These are phyloP conservation scores for Cephus spinipes DNA, from an alignment of 2,888 invertebrate species.

Conservation along the genomic window DNA sequence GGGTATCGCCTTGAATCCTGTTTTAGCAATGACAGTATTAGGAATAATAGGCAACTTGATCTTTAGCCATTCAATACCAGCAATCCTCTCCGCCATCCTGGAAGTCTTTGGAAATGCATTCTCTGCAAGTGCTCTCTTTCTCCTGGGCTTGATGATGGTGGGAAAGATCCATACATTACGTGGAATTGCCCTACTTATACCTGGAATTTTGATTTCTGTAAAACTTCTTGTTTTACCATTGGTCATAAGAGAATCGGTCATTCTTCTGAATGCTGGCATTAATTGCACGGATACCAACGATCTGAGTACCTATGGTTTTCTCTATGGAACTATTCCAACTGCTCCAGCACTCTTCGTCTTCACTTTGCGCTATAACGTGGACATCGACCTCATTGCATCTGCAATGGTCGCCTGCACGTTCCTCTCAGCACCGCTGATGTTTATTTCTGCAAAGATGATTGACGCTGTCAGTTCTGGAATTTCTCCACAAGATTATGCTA, in stretches of 20 bases:
- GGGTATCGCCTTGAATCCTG: slow-evolving; percentile 87
- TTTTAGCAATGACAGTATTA: slow-evolving; percentile 92
- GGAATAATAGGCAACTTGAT: slow-evolving; percentile 88
- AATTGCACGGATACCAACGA: slow-evolving; percentile 83
- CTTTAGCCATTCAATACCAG: slow-evolving; percentile 83
- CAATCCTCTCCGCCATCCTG: slow-evolving; percentile 79
- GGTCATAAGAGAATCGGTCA: slow-evolving; percentile 87
- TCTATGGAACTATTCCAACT: slow-evolving; percentile 95
- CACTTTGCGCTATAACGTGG: slow-evolving; percentile 87
- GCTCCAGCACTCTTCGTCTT: slow-evolving; percentile 97
- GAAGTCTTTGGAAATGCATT: slow-evolving; percentile 89
- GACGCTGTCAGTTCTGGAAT: slow-evolving; percentile 51
- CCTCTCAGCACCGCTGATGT: slow-evolving; percentile 94
- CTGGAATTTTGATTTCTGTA: slow-evolving; percentile 87
- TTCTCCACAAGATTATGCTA: slow-evolving; percentile 81
- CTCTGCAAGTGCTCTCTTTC: slow-evolving; percentile 90
- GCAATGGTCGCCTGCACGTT: slow-evolving; percentile 96
- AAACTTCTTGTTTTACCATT: slow-evolving; percentile 90
- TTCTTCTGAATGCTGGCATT: slow-evolving; percentile 76
- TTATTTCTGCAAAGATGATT: slow-evolving; percentile 93
- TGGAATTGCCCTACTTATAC: slow-evolving; percentile 83
- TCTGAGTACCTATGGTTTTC: slow-evolving; percentile 91
- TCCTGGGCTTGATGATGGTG: slow-evolving; percentile 92
- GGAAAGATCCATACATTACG: slow-evolving; percentile 85
- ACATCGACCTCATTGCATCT: slow-evolving; percentile 91